Evolutionary conservation across 2,888 invertebrate species (phyloP), one percentile per base, ranked within the genome.

Genomic region (Elegia similella): DNA sequence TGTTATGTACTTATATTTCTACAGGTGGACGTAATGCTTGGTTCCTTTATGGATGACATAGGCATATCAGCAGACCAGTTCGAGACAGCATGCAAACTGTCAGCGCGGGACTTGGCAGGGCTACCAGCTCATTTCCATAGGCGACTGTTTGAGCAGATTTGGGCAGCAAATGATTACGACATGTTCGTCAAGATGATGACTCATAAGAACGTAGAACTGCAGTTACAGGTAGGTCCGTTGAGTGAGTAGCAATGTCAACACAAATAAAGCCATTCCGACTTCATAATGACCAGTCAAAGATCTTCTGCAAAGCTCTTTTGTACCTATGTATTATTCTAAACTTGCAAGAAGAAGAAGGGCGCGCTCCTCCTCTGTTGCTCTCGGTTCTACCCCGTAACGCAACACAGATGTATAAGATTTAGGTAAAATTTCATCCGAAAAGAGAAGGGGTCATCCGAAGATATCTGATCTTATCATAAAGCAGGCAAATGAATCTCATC

Each of bases 171-270:
- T 76, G 97, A 98, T 82, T 96, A 95, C 70, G 94, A 95, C 64
- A 95, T 98, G 84, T 98, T 98, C 78, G 95, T 95, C 58, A 94
- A 96, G 62, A 96, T 98, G 95, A 98, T 98, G 98, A 96, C 95
- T 7, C 96, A 97, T 78, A 95, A 97, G 73, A 98, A 98, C 82
- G 94, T 98, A 23, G 98, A 98, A 75, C 90, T 98, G 38, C 98
- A 98, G 78, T 86, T 98, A 61, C 92, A 92, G 82, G 92, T 91
- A 58, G 13, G 47, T 60, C 6, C n/a, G 38, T 12, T 38, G 38
- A 38, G 10, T 12, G 34, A 12, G 38, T 5, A 12, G 34, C 34
- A 2, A 38, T n/a, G 10, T 12, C 38, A 38, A 8, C 38, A n/a
- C 38, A 38, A 12, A n/a, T n/a, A 38, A 12, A 34, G 10, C 34